Percentiles rank a stretch among this genome's conserved stretches.
These are phyloP conservation scores for Plecturocebus donacophilus DNA, from an alignment of 2,113 vertebrate species.

Conservation along the genomic window DNA sequence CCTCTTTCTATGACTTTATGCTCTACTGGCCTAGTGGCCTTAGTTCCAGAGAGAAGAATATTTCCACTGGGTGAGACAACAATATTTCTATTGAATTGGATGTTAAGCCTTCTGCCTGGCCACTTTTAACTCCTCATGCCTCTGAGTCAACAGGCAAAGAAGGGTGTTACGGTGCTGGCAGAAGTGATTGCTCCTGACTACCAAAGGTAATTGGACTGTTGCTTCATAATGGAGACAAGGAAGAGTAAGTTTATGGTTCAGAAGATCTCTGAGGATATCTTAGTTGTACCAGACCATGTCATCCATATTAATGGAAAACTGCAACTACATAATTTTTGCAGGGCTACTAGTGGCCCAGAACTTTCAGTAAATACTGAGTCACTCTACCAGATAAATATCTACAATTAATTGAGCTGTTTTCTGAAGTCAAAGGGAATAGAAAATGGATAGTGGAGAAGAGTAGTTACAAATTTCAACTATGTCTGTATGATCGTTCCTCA, in stretches of 20 bases:
- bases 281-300: no score
- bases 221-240: no score
- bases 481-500: neutral
- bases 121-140: neutral
- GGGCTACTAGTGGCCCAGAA: no score
- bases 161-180: neutral
- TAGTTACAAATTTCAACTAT: neutral
- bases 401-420: no score
- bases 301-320: no score
- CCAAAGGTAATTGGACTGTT: neutral
- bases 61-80: neutral
- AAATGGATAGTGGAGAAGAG: neutral
- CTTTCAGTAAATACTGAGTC: no score
- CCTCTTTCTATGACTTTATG: neutral
- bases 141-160: neutral
- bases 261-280: no score
- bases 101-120: neutral
- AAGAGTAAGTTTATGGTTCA: no score
- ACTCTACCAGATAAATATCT: no score
- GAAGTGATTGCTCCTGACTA: neutral
- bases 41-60: neutral
- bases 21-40: neutral
- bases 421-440: neutral
- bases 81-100: neutral
- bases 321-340: no score